phyloP scores from a whole-genome alignment of 2,888 invertebrate genomes.

The Globia sparganii region DNA sequence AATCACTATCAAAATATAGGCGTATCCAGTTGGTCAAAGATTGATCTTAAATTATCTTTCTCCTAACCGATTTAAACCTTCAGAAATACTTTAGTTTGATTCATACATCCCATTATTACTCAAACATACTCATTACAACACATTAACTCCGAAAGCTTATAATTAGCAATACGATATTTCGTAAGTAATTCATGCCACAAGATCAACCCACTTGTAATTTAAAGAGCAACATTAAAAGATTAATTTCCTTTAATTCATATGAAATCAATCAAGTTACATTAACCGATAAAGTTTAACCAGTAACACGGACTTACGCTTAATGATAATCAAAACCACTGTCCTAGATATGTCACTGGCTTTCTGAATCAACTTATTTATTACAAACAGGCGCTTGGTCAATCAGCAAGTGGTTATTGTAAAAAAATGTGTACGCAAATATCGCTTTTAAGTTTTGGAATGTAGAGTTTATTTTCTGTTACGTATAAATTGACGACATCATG shows the following conservation, averaged over 20 bases:
- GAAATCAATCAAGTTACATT: constrained; percentile 65
- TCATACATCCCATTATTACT: constrained; percentile 31
- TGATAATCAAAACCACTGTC: constrained; percentile 67
- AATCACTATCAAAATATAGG: background rate
- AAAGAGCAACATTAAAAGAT: constrained; percentile 62
- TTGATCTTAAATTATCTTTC: background rate
- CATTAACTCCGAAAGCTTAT: constrained; percentile 53
- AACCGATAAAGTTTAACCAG: constrained; percentile 57
- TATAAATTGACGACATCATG: constrained; percentile 40
- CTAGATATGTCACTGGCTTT: constrained; percentile 67
- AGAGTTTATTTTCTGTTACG: constrained; percentile 46
- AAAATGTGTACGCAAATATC: constrained; percentile 17
- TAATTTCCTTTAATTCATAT: constrained; percentile 61
- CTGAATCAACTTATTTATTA: constrained; percentile 65
- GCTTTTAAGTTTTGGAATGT: constrained; percentile 17
- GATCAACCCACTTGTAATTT: constrained; percentile 64
- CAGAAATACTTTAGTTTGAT: constrained; percentile 5
- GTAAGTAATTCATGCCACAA: constrained; percentile 62
- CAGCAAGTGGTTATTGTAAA: constrained; percentile 54
- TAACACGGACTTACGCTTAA: constrained; percentile 60
- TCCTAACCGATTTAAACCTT: constrained; percentile 3
- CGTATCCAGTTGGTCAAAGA: background rate
- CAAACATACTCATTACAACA: constrained; percentile 48
- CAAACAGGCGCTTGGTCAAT: constrained; percentile 64
- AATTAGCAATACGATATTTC: constrained; percentile 62